A percentile compares a stretch with the other conserved stretches of the same genome.
Evolutionary conservation across 1,140 invertebrate species (phyloP).

Genomic region (Lucilia sericata): DNA sequence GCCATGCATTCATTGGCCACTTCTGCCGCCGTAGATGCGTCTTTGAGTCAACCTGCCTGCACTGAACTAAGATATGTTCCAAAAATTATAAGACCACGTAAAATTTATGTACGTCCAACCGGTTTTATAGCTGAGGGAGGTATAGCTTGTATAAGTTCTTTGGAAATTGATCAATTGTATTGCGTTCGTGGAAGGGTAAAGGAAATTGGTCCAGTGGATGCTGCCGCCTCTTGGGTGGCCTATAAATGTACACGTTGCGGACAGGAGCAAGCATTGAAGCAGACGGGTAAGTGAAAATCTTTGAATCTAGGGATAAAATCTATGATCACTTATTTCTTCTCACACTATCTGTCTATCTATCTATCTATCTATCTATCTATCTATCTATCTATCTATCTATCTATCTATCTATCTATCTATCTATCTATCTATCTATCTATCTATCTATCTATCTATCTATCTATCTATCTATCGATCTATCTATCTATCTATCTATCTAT

Average conservation of each 20-base stretch:
- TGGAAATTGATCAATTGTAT: constrained; percentile 72
- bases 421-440: no score
- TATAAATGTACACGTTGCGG: constrained; percentile 83
- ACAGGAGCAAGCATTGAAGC: constrained; percentile 72
- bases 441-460: no score
- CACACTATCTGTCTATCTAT: no score
- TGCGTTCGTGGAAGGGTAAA: constrained; percentile 87
- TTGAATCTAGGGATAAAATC: no score
- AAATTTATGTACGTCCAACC: constrained; percentile 54
- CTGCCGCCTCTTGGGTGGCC: constrained; percentile 81
- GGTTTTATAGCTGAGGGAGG: constrained; percentile 53
- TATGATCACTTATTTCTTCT: no score
- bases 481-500: no score
- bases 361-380: no score
- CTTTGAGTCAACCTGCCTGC: constrained; percentile 21
- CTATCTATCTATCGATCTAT: no score
- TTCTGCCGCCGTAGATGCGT: constrained; percentile 48
- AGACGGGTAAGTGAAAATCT: constrained; percentile 55
- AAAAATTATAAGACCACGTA: constrained; percentile 47
- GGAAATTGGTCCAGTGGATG: constrained; percentile 81
- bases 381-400: no score
- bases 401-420: no score
- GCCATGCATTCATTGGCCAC: constrained; percentile 74
- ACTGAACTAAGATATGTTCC: constrained; percentile 50
- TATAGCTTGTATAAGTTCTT: constrained; percentile 49